Conservation (phyloP, 2,888 invertebrate species). For the Mechanitis mazaeus region DNA sequence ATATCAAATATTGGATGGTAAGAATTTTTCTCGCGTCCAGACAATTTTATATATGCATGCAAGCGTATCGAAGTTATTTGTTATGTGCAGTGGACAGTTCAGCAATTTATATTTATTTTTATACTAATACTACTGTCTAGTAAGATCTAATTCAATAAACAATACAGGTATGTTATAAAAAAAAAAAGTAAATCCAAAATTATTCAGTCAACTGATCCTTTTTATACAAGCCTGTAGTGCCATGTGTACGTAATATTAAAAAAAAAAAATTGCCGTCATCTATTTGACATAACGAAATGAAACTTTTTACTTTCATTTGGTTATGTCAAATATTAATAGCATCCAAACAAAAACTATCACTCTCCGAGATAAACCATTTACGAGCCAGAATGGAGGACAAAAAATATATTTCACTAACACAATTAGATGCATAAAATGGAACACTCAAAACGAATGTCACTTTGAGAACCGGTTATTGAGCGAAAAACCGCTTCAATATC, state of each 20-base stretch:
- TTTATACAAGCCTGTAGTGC: too few species aligned
- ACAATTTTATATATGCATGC: conserved; percentile 7
- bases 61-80: not conserved
- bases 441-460: conserved; percentile 24
- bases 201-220: too few species aligned
- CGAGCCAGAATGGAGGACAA: conserved; percentile 8
- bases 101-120: not conserved
- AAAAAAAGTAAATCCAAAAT: too few species aligned
- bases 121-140: not conserved
- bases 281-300: not conserved
- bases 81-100: conserved; percentile 1
- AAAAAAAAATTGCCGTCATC: not conserved
- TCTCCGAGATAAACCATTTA: conserved; percentile 16
- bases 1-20: conserved; percentile 12
- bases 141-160: too few species aligned
- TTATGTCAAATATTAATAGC: not conserved
- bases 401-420: conserved; percentile 19
- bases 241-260: too few species aligned
- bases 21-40: conserved; percentile 6
- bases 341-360: conserved; percentile 12
- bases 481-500: conserved; percentile 3
- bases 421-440: conserved; percentile 24
- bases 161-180: too few species aligned
- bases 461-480: conserved; percentile 22
- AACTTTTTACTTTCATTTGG: not conserved